phyloP scores from a whole-genome alignment of 2,888 invertebrate species.

The Patella depressa region DNA sequence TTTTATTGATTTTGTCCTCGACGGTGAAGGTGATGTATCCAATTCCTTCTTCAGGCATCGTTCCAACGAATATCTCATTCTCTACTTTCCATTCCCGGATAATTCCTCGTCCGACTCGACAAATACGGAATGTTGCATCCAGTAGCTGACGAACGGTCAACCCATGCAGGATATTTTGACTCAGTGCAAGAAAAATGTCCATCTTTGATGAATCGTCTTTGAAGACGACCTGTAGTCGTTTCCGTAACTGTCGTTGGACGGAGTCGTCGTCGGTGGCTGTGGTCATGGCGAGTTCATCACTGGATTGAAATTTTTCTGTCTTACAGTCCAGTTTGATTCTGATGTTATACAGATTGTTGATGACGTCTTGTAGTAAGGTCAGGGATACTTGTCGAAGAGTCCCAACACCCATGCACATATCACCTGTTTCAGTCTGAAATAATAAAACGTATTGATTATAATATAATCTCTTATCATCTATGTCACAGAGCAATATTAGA shows the following conservation, averaged over 20 bases:
- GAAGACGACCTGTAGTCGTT: conserved; percentile 35
- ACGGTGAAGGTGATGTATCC: conserved; percentile 28
- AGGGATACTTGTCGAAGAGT: conserved; percentile 37
- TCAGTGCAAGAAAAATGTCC: conserved; percentile 24
- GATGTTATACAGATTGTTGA: conserved; percentile 44
- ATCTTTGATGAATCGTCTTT: conserved; percentile 19
- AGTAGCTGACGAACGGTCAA: conserved; percentile 26
- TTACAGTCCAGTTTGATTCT: conserved; percentile 32
- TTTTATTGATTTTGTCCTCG: conserved; percentile 31
- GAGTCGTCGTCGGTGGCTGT: conserved; percentile 19
- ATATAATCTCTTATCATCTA: too few relatives aligned
- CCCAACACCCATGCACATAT: conserved; percentile 31
- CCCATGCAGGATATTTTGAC: conserved; percentile 30
- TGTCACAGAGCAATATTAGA: too few relatives aligned
- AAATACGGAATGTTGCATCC: conserved; percentile 21
- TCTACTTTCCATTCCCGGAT: conserved; percentile 35
- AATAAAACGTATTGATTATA: too few relatives aligned
- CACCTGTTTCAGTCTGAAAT: not conserved
- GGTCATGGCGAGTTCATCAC: conserved; percentile 13
- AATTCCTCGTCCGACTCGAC: conserved; percentile 21
- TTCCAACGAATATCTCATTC: conserved; percentile 33
- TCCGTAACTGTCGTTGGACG: conserved; percentile 25
- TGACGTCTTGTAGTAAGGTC: conserved; percentile 35
- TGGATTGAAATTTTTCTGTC: conserved; percentile 17
- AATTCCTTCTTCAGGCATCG: conserved; percentile 30